Percentiles rank a stretch among this genome's conserved stretches.
Conservation (phyloP, 2,113 vertebrate genomes). For the Cacatua alba region DNA sequence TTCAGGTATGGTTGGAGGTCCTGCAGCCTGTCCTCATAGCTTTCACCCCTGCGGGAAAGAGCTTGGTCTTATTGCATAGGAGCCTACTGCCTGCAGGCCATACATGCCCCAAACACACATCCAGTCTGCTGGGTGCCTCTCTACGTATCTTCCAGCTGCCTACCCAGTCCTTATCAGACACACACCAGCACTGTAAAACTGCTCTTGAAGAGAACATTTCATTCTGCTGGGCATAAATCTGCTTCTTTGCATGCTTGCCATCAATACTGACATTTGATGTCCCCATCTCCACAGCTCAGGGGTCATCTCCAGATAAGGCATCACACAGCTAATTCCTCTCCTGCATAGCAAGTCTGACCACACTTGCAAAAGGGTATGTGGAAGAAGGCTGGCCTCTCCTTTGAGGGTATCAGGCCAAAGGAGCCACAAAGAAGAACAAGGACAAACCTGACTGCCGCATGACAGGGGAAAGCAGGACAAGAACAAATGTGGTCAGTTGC, state of each 20-base stretch:
- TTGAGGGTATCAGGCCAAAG: neutral
- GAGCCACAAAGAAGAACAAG: neutral
- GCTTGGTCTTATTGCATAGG: neutral
- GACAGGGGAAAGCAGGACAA: neutral
- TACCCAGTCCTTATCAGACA: neutral
- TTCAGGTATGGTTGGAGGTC: neutral
- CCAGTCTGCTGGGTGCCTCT: no score
- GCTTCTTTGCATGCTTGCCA: neutral
- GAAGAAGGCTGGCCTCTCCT: neutral
- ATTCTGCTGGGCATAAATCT: neutral
- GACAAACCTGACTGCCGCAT: neutral
- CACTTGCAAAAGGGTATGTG: neutral
- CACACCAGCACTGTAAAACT: neutral
- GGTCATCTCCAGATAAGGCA: neutral
- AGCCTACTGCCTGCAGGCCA: neutral
- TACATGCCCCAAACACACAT: neutral
- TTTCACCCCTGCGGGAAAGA: neutral
- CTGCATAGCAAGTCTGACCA: neutral
- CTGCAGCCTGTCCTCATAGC: neutral
- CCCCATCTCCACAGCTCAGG: neutral
- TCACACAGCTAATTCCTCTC: neutral
- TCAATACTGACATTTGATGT: neutral
- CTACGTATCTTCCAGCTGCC: neutral
- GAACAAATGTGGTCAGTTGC: neutral
- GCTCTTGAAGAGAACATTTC: neutral